Evolutionary conservation across 2,888 invertebrate genomes (phyloP).

Genomic region (Perithous albicinctus): DNA sequence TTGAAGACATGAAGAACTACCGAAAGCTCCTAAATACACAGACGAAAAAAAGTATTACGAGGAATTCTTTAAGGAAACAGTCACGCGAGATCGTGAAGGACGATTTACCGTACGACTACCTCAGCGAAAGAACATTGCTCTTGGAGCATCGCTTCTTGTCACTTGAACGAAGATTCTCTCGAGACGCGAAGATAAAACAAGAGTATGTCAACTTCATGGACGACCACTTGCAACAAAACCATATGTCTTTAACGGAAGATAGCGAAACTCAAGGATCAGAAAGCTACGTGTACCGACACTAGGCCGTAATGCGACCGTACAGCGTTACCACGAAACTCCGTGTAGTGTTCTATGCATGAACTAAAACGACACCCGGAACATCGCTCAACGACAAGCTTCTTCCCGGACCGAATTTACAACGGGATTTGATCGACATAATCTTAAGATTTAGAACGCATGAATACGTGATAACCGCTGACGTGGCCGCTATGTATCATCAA

Average conservation of each 20-base stretch:
- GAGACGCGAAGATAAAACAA: slow-evolving; percentile 42
- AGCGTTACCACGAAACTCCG: slow-evolving; percentile 38
- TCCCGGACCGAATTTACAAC: slow-evolving; percentile 50
- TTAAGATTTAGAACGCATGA: slow-evolving; percentile 41
- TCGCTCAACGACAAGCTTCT: slow-evolving; percentile 50
- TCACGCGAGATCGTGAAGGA: slow-evolving; percentile 60
- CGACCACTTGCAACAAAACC: slow-evolving; percentile 68
- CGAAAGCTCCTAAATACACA: slow-evolving; percentile 27
- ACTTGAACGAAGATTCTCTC: slow-evolving; percentile 67
- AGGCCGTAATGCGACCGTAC: slow-evolving; percentile 39
- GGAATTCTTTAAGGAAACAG: slow-evolving; percentile 60
- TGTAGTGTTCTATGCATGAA: slow-evolving; percentile 15
- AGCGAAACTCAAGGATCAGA: background rate
- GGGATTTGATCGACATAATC: slow-evolving; percentile 29
- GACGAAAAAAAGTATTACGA: slow-evolving; percentile 70
- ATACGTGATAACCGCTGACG: slow-evolving; percentile 52
- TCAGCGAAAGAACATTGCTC: slow-evolving; percentile 19
- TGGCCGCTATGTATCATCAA: slow-evolving; percentile 56
- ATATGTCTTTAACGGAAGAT: slow-evolving; percentile 66
- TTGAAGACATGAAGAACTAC: slow-evolving; percentile 70
- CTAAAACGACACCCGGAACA: slow-evolving; percentile 31
- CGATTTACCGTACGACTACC: slow-evolving; percentile 67
- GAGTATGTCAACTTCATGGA: slow-evolving; percentile 68
- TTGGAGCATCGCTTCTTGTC: slow-evolving; percentile 71
- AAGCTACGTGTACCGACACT: slow-evolving; percentile 42